These are phyloP conservation scores for Sycobia sp. DNA, from an alignment of 1,140 invertebrate species.

Conservation along the genomic window DNA sequence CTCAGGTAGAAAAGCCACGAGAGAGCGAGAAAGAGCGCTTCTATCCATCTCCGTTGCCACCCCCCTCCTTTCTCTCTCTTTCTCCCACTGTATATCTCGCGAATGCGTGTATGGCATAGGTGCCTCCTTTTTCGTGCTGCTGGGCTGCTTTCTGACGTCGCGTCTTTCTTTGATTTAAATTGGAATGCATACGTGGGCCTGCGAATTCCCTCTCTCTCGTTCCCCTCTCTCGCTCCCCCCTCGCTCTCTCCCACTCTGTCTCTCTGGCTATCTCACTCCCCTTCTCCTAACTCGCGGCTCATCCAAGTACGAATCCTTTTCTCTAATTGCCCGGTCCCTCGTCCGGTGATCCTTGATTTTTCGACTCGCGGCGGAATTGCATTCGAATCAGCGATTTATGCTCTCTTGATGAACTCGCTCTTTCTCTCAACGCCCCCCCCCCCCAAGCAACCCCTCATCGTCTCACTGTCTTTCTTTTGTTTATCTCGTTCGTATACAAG, in stretches of 20 bases:
- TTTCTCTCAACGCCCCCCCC: no score
- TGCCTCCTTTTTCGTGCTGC: slow-evolving; percentile 14
- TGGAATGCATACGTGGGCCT: slow-evolving; percentile 43
- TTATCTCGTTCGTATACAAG: not conserved
- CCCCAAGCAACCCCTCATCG: no score
- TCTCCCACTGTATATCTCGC: not conserved
- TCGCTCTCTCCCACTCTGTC: no score
- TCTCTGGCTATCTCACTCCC: no score
- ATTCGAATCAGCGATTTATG: slow-evolving; percentile 21
- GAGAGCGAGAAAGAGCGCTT: not conserved
- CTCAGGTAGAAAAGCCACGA: slow-evolving; percentile 46
- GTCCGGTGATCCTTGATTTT: slow-evolving; percentile 23
- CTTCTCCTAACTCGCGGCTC: no score
- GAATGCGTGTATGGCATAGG: not conserved
- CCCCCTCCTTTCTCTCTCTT: no score
- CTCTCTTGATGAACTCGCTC: slow-evolving; percentile 15
- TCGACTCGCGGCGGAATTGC: slow-evolving; percentile 29
- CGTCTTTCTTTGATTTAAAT: slow-evolving; percentile 55
- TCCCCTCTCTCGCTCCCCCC: no score
- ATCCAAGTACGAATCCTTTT: slow-evolving; percentile 30
- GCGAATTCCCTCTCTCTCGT: no score
- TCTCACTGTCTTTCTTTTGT: no score
- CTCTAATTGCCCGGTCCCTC: slow-evolving; percentile 31
- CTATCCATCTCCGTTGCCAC: no score
- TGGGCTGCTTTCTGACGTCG: slow-evolving; percentile 27